A percentile compares a stretch with the other conserved stretches of the same genome.
These are phyloP conservation scores for Steinernema khuongi DNA, from an alignment of 1,140 invertebrate genomes.

Conservation along the genomic window DNA sequence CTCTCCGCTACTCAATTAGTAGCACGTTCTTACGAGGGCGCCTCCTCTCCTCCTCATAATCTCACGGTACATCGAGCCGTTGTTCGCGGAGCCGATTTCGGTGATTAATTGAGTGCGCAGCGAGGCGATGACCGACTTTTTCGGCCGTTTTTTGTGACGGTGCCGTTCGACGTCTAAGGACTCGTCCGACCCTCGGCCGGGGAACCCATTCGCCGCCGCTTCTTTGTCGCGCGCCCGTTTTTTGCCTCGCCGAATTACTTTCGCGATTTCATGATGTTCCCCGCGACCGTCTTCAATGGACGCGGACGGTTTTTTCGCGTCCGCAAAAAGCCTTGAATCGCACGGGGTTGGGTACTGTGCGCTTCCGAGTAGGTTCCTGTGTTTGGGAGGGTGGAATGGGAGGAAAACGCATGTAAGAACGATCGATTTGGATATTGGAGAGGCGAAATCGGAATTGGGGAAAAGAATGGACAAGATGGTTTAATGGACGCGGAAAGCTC, in stretches of 20 bases:
- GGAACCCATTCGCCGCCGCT: background rate
- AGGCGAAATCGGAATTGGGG: no score
- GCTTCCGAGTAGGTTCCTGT: no score
- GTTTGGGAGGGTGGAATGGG: no score
- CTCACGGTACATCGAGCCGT: constrained; percentile 14
- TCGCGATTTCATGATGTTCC: background rate
- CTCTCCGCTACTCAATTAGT: background rate
- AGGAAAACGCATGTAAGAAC: no score
- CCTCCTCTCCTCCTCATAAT: background rate
- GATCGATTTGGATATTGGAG: no score
- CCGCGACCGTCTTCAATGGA: background rate
- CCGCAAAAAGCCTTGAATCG: no score
- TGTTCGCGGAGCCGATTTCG: background rate
- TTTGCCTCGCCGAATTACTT: background rate
- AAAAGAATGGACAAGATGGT: no score
- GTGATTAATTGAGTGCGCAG: constrained; percentile 10
- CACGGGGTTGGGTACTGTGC: no score
- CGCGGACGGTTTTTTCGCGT: background rate
- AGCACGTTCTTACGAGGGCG: background rate
- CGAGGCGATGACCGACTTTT: constrained; percentile 2
- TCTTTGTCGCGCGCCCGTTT: background rate
- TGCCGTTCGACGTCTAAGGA: background rate
- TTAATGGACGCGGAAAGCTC: no score
- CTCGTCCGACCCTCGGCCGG: background rate
- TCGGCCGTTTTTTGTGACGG: background rate